These are phyloP conservation scores for Girardinus metallicus DNA, from an alignment of 2,797 vertebrate genomes.

Conservation along the genomic window DNA sequence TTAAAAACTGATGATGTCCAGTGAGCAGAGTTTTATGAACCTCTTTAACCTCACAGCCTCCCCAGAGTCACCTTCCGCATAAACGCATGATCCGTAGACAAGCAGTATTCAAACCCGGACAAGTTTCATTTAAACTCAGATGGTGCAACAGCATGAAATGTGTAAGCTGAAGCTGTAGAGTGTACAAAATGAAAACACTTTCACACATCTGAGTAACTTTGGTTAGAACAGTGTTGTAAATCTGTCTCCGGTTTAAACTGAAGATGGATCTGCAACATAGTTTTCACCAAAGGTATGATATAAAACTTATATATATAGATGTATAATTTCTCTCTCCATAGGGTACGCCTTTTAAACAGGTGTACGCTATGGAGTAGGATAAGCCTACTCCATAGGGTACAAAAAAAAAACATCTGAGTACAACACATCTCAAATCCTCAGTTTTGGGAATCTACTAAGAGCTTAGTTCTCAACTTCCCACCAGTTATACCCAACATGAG, in stretches of 20 bases:
- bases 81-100: not conserved
- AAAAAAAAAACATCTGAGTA: not conserved
- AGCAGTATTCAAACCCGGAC: not conserved
- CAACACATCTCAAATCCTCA: not conserved
- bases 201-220: not conserved
- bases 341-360: not conserved
- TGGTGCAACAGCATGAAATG: not conserved
- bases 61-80: slow-evolving; percentile 15
- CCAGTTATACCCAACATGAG: not conserved
- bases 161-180: not conserved
- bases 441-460: not conserved
- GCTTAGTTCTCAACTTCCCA: not conserved
- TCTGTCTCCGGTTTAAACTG: not conserved
- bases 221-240: not conserved
- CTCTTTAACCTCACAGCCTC: slow-evolving; percentile 11
- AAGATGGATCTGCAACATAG: not conserved
- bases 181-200: not conserved
- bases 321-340: not conserved
- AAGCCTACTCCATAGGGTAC: no score
- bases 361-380: not conserved
- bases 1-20: slow-evolving; percentile 27
- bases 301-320: not conserved
- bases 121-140: slow-evolving; percentile 4
- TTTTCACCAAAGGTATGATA: not conserved
- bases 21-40: slow-evolving; percentile 19